A percentile compares a stretch with the other conserved stretches of the same genome.
phyloP scores from a whole-genome alignment of 2,113 vertebrate genomes.

The Camelus bactrianus region DNA sequence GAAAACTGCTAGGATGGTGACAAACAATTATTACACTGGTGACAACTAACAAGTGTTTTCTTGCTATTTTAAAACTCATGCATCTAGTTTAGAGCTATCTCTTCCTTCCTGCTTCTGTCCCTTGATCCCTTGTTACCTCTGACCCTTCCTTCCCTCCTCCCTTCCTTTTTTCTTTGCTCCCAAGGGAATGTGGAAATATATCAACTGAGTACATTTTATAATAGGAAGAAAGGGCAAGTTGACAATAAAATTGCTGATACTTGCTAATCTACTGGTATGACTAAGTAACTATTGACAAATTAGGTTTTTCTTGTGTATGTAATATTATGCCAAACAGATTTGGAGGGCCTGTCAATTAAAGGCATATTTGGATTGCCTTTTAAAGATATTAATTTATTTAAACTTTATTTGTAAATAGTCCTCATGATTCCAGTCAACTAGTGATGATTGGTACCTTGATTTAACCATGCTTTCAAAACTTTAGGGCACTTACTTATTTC shows the following conservation, averaged over 20 bases:
- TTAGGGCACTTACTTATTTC: neutral
- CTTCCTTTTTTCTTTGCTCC: neutral
- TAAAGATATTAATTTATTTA: neutral
- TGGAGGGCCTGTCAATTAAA: neutral
- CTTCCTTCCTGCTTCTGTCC: neutral
- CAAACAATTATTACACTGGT: neutral
- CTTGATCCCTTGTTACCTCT: too few species aligned
- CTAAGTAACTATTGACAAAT: neutral
- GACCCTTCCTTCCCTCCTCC: accelerated
- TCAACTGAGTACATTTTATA: neutral
- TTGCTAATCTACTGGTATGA: neutral
- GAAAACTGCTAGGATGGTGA: neutral
- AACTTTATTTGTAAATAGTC: neutral
- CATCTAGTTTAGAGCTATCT: neutral
- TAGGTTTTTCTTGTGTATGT: neutral
- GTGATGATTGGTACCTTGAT: neutral
- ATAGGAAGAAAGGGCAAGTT: neutral
- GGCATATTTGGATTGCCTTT: neutral
- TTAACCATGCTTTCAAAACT: conserved; percentile 34
- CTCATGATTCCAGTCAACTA: neutral
- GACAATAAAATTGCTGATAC: neutral
- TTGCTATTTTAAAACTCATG: neutral
- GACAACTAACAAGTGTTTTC: neutral
- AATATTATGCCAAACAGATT: neutral
- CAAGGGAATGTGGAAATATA: neutral